Percentiles rank a stretch among this genome's conserved stretches.
Evolutionary conservation across 2,113 vertebrate genomes (phyloP).

Genomic region (Ochotona princeps): DNA sequence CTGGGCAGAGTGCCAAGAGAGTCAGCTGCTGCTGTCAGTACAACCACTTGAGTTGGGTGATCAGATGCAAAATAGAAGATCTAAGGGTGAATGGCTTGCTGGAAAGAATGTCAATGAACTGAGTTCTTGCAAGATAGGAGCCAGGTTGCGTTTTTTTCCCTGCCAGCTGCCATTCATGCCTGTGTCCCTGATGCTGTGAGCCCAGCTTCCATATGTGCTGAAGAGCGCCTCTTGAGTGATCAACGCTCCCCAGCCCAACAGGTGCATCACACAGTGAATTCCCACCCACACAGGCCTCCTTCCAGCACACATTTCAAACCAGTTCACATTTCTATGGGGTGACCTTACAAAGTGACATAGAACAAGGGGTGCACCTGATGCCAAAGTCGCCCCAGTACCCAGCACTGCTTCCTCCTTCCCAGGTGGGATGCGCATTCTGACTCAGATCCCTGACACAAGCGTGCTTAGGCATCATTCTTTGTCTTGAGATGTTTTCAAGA

Average conservation of each 20-base stretch:
- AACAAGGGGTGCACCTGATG: conserved; percentile 36
- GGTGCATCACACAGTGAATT: not conserved
- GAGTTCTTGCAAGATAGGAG: not conserved
- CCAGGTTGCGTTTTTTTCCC: not conserved
- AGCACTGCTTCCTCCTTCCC: not conserved
- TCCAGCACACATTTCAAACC: not conserved
- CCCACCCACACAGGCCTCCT: not conserved
- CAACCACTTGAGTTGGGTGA: not conserved
- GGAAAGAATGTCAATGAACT: not conserved
- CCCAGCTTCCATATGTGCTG: not conserved
- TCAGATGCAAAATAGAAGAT: not conserved
- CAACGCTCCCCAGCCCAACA: not conserved
- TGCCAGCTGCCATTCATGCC: not conserved
- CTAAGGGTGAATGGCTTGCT: not conserved
- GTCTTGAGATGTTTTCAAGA: conserved; percentile 43
- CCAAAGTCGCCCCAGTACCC: not conserved
- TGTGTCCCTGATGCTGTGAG: not conserved
- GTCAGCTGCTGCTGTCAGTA: not conserved
- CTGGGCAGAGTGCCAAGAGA: not conserved
- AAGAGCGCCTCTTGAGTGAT: not conserved
- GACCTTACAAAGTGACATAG: not conserved
- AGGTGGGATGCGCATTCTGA: not conserved
- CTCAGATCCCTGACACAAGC: rapidly evolving
- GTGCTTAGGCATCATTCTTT: not conserved
- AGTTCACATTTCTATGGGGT: conserved; percentile 37